These are phyloP conservation scores for Arothron firmamentum DNA, from an alignment of 2,113 vertebrate species.

Conservation along the genomic window DNA sequence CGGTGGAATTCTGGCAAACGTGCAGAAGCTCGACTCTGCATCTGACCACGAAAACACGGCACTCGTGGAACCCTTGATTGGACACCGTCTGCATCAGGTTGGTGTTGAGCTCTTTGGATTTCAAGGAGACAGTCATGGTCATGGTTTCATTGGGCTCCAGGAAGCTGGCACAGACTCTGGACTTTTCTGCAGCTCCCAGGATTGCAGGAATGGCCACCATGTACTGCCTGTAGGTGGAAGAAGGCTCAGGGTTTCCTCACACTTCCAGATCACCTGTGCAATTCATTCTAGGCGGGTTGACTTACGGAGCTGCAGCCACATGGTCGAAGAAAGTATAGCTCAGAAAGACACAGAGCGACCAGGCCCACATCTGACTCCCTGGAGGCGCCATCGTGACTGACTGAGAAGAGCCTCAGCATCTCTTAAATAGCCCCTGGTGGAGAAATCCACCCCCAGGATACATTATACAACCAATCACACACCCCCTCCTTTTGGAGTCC, in stretches of 20 bases:
- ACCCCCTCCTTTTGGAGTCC: neutral
- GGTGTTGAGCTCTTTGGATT: neutral
- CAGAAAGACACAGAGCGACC: slow-evolving; percentile 44
- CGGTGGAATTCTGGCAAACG: neutral
- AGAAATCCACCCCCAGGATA: neutral
- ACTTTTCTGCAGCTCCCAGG: slow-evolving; percentile 58
- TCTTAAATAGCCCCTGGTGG: slow-evolving; percentile 34
- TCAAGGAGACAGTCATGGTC: slow-evolving; percentile 53
- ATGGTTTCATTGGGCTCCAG: slow-evolving; percentile 61
- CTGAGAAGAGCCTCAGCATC: slow-evolving; percentile 2
- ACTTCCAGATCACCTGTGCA: too few species aligned
- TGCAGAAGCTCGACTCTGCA: neutral
- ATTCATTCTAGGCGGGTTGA: neutral
- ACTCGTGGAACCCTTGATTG: slow-evolving; percentile 43
- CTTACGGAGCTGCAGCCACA: slow-evolving; percentile 52
- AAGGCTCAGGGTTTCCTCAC: too few species aligned
- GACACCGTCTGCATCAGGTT: slow-evolving; percentile 29
- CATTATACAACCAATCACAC: neutral
- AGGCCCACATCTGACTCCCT: slow-evolving; percentile 29
- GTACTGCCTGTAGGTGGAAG: slow-evolving; percentile 35
- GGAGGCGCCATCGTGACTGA: slow-evolving; percentile 50
- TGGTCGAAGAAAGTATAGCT: slow-evolving; percentile 24
- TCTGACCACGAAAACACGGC: slow-evolving; percentile 55
- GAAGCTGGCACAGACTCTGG: slow-evolving; percentile 59
- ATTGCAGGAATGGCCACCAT: slow-evolving; percentile 66